Evolutionary conservation across 2,888 invertebrate species (phyloP).

Genomic region (Drosophila subsilvestris): DNA sequence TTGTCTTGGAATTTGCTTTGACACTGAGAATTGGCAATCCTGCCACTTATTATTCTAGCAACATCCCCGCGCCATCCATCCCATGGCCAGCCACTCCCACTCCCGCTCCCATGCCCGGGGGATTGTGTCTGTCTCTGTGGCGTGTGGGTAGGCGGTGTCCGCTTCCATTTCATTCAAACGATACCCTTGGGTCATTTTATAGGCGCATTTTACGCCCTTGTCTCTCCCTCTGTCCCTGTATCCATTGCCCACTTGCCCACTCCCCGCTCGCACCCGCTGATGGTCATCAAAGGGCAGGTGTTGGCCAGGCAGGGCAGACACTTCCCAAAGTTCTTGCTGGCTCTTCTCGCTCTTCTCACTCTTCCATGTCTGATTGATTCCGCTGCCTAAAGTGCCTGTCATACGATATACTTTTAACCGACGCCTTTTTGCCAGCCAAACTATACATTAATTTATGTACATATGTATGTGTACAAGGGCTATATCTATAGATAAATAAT

Average conservation of each 20-base stretch:
- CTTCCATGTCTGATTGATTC: constrained; percentile 32
- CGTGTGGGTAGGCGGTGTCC: neutral
- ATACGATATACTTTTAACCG: neutral
- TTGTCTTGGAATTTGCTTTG: neutral
- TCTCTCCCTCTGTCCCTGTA: neutral
- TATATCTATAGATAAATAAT: too few relatives aligned
- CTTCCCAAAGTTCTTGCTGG: neutral
- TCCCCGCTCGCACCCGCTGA: neutral
- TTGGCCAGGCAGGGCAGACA: constrained; percentile 1
- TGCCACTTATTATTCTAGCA: neutral
- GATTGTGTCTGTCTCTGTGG: neutral
- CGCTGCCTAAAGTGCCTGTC: constrained; percentile 9
- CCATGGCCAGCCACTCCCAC: neutral
- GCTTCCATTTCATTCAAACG: constrained; percentile 26
- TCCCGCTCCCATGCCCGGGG: neutral
- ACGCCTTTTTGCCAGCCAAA: neutral
- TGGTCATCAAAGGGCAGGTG: constrained; percentile 9
- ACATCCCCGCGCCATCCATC: neutral
- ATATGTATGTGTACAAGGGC: too few relatives aligned
- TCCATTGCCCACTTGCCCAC: neutral
- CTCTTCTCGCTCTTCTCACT: neutral
- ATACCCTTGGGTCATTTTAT: constrained; percentile 58
- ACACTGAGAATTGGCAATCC: neutral
- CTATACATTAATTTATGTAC: too few relatives aligned
- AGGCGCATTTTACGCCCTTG: constrained; percentile 26